These are phyloP conservation scores for Ceyx cyanopectus DNA, from an alignment of 2,113 vertebrate genomes.

Conservation along the genomic window DNA sequence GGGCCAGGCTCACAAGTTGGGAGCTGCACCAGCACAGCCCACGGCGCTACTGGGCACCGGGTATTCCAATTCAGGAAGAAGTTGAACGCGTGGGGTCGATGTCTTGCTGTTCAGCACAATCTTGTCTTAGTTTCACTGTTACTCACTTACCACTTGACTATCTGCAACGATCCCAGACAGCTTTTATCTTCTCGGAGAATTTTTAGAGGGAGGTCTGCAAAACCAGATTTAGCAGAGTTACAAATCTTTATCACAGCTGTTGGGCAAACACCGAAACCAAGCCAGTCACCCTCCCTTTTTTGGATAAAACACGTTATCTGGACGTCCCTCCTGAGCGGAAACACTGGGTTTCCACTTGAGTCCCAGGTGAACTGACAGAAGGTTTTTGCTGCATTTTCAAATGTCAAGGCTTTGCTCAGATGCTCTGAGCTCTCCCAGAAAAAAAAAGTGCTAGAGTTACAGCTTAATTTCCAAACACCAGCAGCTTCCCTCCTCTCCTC, in stretches of 20 bases:
- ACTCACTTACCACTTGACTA: constrained; percentile 81
- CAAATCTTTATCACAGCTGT: background rate
- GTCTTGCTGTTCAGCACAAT: constrained; percentile 53
- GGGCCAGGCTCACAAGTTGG: background rate
- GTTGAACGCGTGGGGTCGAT: background rate
- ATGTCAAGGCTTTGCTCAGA: background rate
- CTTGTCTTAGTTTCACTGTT: constrained; percentile 58
- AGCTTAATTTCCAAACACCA: background rate
- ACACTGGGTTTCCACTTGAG: background rate
- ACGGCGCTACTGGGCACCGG: background rate
- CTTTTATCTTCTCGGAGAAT: constrained; percentile 81
- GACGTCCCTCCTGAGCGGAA: constrained; percentile 20
- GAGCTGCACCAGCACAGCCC: background rate
- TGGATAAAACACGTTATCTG: background rate
- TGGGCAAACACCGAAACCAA: constrained; percentile 36
- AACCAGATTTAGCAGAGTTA: constrained; percentile 68
- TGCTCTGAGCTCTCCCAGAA: background rate
- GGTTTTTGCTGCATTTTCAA: constrained; percentile 1
- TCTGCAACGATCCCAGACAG: constrained; percentile 77
- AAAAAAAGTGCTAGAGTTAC: background rate
- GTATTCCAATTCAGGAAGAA: constrained; percentile 28
- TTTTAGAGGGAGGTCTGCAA: constrained; percentile 79
- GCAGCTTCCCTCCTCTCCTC: background rate
- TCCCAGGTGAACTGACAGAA: constrained; percentile 29
- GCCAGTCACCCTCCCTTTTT: background rate